Evolutionary conservation across 2,797 vertebrate species (phyloP), one percentile per base, ranked within the genome.

Genomic region (Epinephelus awoara): DNA sequence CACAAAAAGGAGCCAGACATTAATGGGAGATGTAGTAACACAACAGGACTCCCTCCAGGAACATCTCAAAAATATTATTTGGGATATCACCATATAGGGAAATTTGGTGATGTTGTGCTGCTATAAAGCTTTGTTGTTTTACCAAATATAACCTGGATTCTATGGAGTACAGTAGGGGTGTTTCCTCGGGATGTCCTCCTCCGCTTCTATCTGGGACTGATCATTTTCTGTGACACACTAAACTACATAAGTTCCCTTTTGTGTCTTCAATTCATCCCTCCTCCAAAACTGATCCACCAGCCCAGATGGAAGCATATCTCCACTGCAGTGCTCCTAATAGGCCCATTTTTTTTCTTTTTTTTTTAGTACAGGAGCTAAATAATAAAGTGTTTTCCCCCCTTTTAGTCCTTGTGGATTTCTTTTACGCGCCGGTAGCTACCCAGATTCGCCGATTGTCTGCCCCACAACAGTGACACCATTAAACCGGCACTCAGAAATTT

Each of bases 401-500:
- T 19, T 21, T 8, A 49, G 59, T 63, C 67, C 27, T 38, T 57
- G 42, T 52, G 50, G 67, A 27, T 44, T 71, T 70, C 17, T 69
- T 82, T 87, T 75, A 78, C 51, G 70, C 73, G 59, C 61, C 77
- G 74, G 58, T 10, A 68, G 54, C 63, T 62, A 2, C 23, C 72
- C 73, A 89, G 73, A 90, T 66, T 69, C 71, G 44, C 61, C 58
- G 15, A 67, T 63, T 23, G 68, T 83, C 66, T 66, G 75, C 63
- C 80, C 81, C 74, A 67, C 72, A 77, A 69, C 73, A 80, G 72
- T 74, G 79, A 84, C 85, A 91, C 83, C 59, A 73, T 84, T 77
- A 82, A 91, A 59, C 61, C 12, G 63, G 14, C 79, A 65, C 72
- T 61, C 49, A 50, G 74, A 77, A 79, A 91, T 91, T 42, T 83